These are phyloP conservation scores for Coregonus clupeaformis DNA, from an alignment of 2,113 vertebrate genomes.

Conservation along the genomic window DNA sequence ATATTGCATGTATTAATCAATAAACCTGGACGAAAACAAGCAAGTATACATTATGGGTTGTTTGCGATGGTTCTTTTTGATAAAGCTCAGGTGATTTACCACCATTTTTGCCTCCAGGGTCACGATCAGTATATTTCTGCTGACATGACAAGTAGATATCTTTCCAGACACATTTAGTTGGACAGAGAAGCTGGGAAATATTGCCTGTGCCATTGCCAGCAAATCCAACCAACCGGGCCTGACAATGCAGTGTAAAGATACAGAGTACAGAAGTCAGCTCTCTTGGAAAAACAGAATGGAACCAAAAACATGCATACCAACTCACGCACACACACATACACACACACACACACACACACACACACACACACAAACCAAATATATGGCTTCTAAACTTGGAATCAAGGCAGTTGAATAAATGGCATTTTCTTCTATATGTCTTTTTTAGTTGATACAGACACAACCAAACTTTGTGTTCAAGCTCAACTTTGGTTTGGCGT, in stretches of 20 bases:
- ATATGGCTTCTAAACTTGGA: conserved; percentile 82
- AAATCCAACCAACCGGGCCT: conserved; percentile 50
- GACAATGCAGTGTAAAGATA: conserved; percentile 47
- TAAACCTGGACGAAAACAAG: conserved; percentile 73
- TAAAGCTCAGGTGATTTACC: conserved; percentile 67
- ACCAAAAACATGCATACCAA: conserved; percentile 53
- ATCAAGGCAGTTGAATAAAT: conserved; percentile 85
- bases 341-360: conserved; percentile 45
- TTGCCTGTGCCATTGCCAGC: conserved; percentile 35
- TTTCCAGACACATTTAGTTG: conserved; percentile 46
- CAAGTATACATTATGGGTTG: conserved; percentile 71
- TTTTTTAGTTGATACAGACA: conserved; percentile 77
- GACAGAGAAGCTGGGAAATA: conserved; percentile 26
- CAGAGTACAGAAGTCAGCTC: conserved; percentile 41
- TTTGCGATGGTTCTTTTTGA: conserved; percentile 59
- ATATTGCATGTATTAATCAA: conserved; percentile 79
- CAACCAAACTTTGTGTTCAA: conserved; percentile 79
- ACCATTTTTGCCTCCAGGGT: conserved; percentile 50
- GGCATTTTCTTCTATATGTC: conserved; percentile 72
- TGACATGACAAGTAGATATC: conserved; percentile 40
- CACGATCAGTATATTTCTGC: conserved; percentile 57
- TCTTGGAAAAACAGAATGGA: conserved; percentile 50
- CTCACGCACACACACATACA: conserved; percentile 4
- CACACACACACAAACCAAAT: conserved; percentile 65
- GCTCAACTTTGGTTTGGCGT: conserved; percentile 83